phyloP scores from a whole-genome alignment of 1,140 invertebrate genomes.

The Rhagoletis zephyria region DNA sequence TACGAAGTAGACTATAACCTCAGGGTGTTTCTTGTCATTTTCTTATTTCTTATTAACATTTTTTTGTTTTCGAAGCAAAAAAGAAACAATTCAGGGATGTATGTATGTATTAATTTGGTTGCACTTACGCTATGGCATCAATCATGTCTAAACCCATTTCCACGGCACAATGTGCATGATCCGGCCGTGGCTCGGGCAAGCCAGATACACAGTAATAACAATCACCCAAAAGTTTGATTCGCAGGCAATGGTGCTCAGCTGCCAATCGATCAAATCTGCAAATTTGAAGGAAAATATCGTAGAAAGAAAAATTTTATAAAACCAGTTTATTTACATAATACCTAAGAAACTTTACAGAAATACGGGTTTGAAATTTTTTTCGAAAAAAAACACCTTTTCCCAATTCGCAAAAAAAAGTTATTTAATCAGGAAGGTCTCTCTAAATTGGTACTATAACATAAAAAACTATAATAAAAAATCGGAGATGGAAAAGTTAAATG shows the following conservation, averaged over 20 bases:
- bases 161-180: constrained; percentile 94
- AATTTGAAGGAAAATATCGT: background rate
- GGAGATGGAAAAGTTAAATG: no score
- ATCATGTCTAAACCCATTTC: constrained; percentile 98
- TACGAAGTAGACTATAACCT: background rate
- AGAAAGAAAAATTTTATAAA: background rate
- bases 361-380: no score
- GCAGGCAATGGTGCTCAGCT: constrained; percentile 90
- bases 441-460: no score
- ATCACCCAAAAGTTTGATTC: constrained; percentile 93
- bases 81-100: no score
- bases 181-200: constrained; percentile 87
- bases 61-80: constrained; percentile 13
- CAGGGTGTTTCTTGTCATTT: background rate
- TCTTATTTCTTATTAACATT: background rate
- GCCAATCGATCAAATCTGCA: constrained; percentile 92
- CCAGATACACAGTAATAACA: constrained; percentile 96
- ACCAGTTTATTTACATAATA: no score
- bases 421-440: no score
- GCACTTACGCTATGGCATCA: constrained; percentile 92
- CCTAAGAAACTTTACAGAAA: no score
- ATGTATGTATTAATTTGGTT: background rate
- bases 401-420: no score
- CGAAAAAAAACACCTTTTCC: no score
- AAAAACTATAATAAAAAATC: no score